These are phyloP conservation scores for Larimichthys crocea DNA, from an alignment of 2,113 vertebrate genomes.

Conservation along the genomic window DNA sequence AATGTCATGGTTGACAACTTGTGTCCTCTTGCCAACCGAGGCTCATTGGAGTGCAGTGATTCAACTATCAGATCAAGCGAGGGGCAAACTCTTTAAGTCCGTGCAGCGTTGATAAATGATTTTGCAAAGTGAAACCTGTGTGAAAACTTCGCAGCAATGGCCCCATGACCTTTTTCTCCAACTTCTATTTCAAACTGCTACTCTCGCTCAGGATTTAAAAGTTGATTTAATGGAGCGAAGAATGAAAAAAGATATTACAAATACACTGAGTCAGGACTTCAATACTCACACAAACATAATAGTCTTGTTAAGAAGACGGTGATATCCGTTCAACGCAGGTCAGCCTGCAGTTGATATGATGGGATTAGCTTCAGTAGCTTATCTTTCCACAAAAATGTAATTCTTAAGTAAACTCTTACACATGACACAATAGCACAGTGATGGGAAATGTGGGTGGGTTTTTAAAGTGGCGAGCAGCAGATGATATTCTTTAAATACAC, in stretches of 20 bases:
- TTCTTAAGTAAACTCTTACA: slow-evolving; percentile 54
- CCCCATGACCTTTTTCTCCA: slow-evolving; percentile 9
- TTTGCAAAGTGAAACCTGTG: slow-evolving; percentile 8
- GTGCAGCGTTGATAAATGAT: neutral
- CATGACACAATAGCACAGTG: slow-evolving; percentile 34
- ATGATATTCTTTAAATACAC: slow-evolving; percentile 55
- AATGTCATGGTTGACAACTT: neutral
- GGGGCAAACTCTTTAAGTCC: slow-evolving; percentile 26
- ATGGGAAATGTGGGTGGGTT: slow-evolving; percentile 26
- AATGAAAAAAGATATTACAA: slow-evolving; percentile 10
- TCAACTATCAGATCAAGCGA: neutral
- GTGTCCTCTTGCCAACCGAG: too few species aligned
- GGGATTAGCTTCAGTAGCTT: slow-evolving; percentile 53
- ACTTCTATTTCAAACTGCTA: neutral
- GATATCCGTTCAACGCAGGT: slow-evolving; percentile 48
- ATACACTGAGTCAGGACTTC: neutral
- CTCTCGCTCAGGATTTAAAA: slow-evolving; percentile 36
- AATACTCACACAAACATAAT: neutral
- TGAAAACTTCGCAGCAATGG: slow-evolving; percentile 1
- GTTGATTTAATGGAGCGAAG: slow-evolving; percentile 18
- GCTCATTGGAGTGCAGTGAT: slow-evolving; percentile 1
- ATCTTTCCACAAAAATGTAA: slow-evolving; percentile 58
- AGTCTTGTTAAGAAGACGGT: slow-evolving; percentile 29
- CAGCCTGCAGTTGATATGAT: slow-evolving; percentile 43
- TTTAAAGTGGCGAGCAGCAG: slow-evolving; percentile 21